Base-by-base conservation (phyloP, 2,888 invertebrate species). In the Stenodera caucasica region DNA sequence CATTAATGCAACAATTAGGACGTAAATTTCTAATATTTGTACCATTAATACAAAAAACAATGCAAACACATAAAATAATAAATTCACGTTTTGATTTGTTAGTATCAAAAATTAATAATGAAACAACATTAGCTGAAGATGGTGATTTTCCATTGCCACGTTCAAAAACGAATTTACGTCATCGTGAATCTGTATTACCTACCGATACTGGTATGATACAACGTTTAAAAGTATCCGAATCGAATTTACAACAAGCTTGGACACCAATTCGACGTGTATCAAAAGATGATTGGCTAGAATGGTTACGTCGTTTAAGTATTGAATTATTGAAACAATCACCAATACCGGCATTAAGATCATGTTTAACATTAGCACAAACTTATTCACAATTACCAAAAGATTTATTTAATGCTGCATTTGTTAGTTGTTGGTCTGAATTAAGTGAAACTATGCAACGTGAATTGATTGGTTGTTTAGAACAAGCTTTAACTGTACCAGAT, bases 281-380 rank as follows among this genome's bases (percentile, higher is more conserved):
- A 0, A 96, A 96, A 78, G 98, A 99, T 72, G 99, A 99, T 81
- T 99, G 99, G 99, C 84, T 97, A 51, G 98, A 98, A 78, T 99
- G 98, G 99, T 81, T 98, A 54, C 85, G 94, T 49, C 86, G 95
- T 49, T 84, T 99, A 60, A 95, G 96, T 62, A 93, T 96, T 66
- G 97, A 96, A 55, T 83, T 99, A 30, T 84, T 99, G 8, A 96
- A 96, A 69, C 96, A 97, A 77, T 97, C 97, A 0, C 96, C 97
- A 2, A 96, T 96, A 32, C 96, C 97, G 6, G 96, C 98, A 0
- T 81, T 99, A 23, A 85, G 88, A 65, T 96, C 98, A 1, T 98
- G 98, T 74, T 89, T 94, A 75, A 90, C 92, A 0, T 81, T 98
- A 15, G 96, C 96, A 0, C 96, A 98, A 81, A 93, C 94, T 29